Base-by-base conservation (phyloP, 2,113 vertebrate species). In the Syngnathoides biaculeatus region DNA sequence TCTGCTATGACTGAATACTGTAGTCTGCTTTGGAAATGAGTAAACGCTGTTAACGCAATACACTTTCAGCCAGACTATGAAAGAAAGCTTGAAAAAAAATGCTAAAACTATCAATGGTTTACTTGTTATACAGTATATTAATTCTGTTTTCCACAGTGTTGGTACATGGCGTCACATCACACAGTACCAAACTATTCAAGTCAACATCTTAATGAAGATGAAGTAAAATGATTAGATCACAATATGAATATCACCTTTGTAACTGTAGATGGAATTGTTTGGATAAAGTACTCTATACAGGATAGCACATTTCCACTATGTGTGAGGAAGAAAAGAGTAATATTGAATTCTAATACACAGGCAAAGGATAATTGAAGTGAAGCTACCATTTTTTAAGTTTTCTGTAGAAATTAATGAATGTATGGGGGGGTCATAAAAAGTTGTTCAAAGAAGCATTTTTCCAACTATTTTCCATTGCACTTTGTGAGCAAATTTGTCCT, bases 31-130 rank as follows among this genome's bases (percentile, higher is more conserved):
- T 20, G 71, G 61, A 76, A 72, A 75, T 30, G 2, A 78, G 40
- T 68, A 73, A 84, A 77, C 71, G 62, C 30, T 68, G 43, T 58
- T 35, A 52, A n/a, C 56, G 48, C 45, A 68, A n/a, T n/a, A 11
- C 11, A 43, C 52, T 67, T 8, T 45, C 48, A 5, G n/a, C 22
- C 64, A 66, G 69, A 82, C 10, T 40, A 75, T 52, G 53, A 55
- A 14, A 61, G 19, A 55, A 20, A 68, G 52, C 45, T 43, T 42
- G 56, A 59, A 55, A 17, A 22, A 40, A 69, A 58, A 19, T 9
- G 35, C 20, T 8, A 26, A 4, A 15, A 35, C 2, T 13, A 55
- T 26, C 11, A 57, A 57, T 4, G 7, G 6, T 17, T 1, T 58
- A 19, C 15, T 58, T 20, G 19, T 17, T 15, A 2, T 58, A 17